phyloP scores from a whole-genome alignment of 2,888 invertebrate species.

The Crioceris asparagi region DNA sequence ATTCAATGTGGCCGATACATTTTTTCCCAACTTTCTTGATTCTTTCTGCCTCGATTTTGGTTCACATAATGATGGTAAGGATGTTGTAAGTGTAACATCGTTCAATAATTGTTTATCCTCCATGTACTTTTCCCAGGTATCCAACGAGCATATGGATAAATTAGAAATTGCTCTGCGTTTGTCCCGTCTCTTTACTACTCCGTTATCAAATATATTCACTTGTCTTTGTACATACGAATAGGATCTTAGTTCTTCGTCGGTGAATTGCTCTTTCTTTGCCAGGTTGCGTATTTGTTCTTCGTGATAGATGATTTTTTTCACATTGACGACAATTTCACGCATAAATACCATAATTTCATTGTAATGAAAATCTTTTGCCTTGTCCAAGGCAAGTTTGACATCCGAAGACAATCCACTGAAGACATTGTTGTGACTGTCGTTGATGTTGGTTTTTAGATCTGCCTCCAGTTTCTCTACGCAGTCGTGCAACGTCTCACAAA shows the following conservation, averaged over 20 bases:
- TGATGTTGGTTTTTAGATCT: conserved; percentile 18
- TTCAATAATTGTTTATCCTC: conserved; percentile 10
- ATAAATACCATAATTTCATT: conserved; percentile 21
- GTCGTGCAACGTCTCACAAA: conserved; percentile 16
- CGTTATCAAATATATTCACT: conserved; percentile 17
- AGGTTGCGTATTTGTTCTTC: conserved; percentile 18
- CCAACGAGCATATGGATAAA: conserved; percentile 18
- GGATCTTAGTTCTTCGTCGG: conserved; percentile 15
- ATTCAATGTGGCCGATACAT: conserved; percentile 23
- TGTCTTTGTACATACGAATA: conserved; percentile 22
- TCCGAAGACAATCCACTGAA: conserved; percentile 12
- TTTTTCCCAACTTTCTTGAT: conserved; percentile 13
- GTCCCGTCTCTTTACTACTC: conserved; percentile 12
- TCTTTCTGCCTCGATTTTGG: conserved; percentile 15
- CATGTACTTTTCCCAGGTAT: conserved; percentile 24
- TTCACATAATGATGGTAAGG: neutral
- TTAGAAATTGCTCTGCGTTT: conserved; percentile 17
- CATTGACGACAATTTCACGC: conserved; percentile 16
- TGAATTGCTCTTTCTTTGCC: conserved; percentile 4
- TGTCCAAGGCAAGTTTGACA: conserved; percentile 18
- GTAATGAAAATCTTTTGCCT: conserved; percentile 23
- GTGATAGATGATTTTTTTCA: conserved; percentile 20
- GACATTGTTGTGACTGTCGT: conserved; percentile 16
- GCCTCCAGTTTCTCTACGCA: conserved; percentile 20
- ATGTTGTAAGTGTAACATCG: neutral